Evolutionary conservation across 2,888 invertebrate species (phyloP).

Genomic region (Dinocampus coccinellae): DNA sequence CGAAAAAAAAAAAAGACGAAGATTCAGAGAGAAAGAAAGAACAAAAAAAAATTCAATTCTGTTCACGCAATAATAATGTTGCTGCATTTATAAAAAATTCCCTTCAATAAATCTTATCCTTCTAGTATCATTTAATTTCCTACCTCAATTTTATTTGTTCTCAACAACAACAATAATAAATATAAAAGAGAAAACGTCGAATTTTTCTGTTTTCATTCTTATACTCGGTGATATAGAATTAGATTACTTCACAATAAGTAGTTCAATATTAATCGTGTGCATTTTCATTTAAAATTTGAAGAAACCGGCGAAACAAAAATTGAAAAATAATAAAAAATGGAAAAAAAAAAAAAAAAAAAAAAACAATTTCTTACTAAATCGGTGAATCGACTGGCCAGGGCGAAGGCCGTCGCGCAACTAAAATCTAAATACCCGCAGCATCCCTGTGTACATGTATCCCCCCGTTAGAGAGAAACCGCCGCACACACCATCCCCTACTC

Average conservation of each 20-base stretch:
- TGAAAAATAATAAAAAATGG: neutral
- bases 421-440: conserved; percentile 56
- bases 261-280: too few species aligned
- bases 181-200: too few species aligned
- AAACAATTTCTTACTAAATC: conserved; percentile 19
- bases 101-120: neutral
- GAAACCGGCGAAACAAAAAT: neutral
- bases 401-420: conserved; percentile 66
- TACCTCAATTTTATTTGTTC: too few species aligned
- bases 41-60: neutral
- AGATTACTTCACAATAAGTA: too few species aligned
- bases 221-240: too few species aligned
- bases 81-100: neutral
- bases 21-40: neutral
- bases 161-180: too few species aligned
- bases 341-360: neutral
- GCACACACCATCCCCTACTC: conserved; percentile 41
- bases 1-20: neutral
- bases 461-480: conserved; percentile 41
- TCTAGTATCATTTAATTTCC: neutral
- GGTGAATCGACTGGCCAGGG: conserved; percentile 60
- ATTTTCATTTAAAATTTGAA: too few species aligned
- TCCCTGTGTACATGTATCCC: conserved; percentile 50
- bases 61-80: neutral
- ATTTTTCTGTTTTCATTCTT: too few species aligned